Evolutionary conservation across 30 jellyfish, hydroid and myxozoan genomes (phyloP), one percentile per base, ranked within the genome.

Genomic region (Cassiopea xamachana): DNA sequence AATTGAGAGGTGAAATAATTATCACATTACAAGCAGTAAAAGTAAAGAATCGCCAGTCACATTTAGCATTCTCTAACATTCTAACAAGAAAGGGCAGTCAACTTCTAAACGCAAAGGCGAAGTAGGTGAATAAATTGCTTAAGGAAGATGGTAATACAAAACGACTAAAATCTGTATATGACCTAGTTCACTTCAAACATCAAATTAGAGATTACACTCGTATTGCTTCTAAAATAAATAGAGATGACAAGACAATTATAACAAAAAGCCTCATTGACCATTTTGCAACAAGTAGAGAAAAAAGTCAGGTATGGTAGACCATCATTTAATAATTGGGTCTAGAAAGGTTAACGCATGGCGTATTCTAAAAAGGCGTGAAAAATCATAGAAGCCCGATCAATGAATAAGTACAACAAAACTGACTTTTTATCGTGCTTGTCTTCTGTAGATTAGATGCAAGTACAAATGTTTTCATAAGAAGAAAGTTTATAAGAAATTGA

Each of bases 261-360:
- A 81, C 81, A 17, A 60, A 43, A 75, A 48, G 84, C 84, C 84
- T 75, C 70, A 46, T 75, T 75, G 69, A 75, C 84, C 70, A 75
- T 46, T 75, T 75, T 75, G 84, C 84, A 8, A 75, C 84, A 75
- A 75, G 47, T 48, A 43, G 84, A 46, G 84, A 75, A 75, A 75
- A 64, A 64, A 64, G 43, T 64, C 90, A 81, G 90, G 80, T n/a
- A 60, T 81, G 90, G 90, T 62, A 1, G 89, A 80, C 89, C 78
- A 80, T 50, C 58, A 51, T 43, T 51, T 80, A 13, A 17, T 80
- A 9, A 80, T 80, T 51, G 82, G 90, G 48, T 61, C 90, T 9
- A 82, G 90, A 73, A 43, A 82, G 75, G 61, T 81, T 46, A 83
- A 71, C 50, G 84, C 83, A 45, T 83, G 91, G 91, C 90, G 91